Evolutionary conservation across 1,140 invertebrate species (phyloP).

Genomic region (Papilio aristodemus): DNA sequence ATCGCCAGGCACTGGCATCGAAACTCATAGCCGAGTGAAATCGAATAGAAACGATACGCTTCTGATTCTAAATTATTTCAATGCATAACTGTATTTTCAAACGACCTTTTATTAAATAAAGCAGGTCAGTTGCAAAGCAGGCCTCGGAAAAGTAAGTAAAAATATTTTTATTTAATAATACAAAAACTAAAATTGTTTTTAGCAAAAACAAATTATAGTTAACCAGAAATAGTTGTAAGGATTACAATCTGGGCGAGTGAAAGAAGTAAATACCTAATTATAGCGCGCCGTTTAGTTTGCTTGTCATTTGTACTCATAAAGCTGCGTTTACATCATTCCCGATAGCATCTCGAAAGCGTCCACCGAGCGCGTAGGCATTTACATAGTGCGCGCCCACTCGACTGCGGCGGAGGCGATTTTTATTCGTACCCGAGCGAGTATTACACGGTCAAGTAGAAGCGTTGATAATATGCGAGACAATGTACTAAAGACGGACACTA

Average conservation of each 20-base stretch:
- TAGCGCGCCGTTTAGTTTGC: conserved; percentile 37
- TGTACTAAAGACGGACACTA: conserved; percentile 51
- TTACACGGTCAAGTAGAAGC: conserved; percentile 67
- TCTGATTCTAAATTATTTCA: conserved; percentile 40
- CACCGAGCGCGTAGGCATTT: conserved; percentile 67
- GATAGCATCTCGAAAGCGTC: conserved; percentile 73
- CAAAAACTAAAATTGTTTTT: not conserved
- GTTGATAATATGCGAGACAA: conserved; percentile 57
- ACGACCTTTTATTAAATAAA: not conserved
- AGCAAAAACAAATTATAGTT: conserved; percentile 31
- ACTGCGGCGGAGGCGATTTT: conserved; percentile 54
- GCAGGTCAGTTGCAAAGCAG: not conserved
- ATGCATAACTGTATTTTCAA: conserved; percentile 14
- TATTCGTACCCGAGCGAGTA: conserved; percentile 62
- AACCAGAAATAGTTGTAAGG: conserved; percentile 4
- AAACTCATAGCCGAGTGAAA: conserved; percentile 56
- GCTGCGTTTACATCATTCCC: conserved; percentile 53
- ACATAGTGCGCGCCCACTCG: conserved; percentile 67
- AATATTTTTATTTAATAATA: not conserved
- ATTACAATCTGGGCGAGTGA: conserved; percentile 23
- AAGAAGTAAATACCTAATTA: conserved; percentile 37
- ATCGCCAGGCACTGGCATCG: conserved; percentile 64
- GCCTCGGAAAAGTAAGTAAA: not conserved
- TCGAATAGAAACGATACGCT: conserved; percentile 55
- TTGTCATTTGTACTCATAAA: conserved; percentile 57